phyloP scores from a whole-genome alignment of 1,140 invertebrate genomes.

The Drosophila willistoni region DNA sequence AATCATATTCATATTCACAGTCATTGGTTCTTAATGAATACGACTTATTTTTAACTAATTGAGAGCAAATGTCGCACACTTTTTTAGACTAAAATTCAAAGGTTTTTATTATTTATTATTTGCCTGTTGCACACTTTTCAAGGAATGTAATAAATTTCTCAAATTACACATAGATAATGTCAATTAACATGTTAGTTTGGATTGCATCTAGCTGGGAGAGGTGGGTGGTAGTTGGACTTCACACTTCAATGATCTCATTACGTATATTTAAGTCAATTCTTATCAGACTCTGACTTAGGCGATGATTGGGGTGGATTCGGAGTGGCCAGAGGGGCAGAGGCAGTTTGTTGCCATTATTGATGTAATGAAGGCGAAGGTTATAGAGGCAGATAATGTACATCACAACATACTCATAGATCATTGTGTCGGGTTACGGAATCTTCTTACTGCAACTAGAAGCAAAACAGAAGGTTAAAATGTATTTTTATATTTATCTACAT shows the following conservation, averaged over 20 bases:
- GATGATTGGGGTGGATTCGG: not conserved
- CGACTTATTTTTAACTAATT: too few relatives aligned
- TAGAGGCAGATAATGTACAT: not conserved
- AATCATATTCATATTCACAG: too few relatives aligned
- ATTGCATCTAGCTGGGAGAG: constrained; percentile 4
- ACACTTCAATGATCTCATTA: constrained; percentile 20
- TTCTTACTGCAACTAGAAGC: not conserved
- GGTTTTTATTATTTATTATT: too few relatives aligned
- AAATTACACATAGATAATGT: not conserved
- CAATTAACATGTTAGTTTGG: constrained; percentile 10
- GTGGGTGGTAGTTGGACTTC: constrained; percentile 14
- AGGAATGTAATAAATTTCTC: not conserved
- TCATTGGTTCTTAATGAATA: too few relatives aligned
- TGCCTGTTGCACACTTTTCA: too few relatives aligned
- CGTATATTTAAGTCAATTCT: constrained; percentile 10
- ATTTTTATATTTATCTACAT: too few relatives aligned
- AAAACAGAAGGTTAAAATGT: not conserved
- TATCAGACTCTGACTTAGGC: not conserved
- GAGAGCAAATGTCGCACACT: too few relatives aligned
- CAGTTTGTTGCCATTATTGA: not conserved
- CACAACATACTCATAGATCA: not conserved
- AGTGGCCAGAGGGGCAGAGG: not conserved
- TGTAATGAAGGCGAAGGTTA: constrained; percentile 11
- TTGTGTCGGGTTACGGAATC: constrained; percentile 1
- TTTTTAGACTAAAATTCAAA: too few relatives aligned